phyloP scores from a whole-genome alignment of 2,797 vertebrate genomes.

The Sciurus carolinensis region DNA sequence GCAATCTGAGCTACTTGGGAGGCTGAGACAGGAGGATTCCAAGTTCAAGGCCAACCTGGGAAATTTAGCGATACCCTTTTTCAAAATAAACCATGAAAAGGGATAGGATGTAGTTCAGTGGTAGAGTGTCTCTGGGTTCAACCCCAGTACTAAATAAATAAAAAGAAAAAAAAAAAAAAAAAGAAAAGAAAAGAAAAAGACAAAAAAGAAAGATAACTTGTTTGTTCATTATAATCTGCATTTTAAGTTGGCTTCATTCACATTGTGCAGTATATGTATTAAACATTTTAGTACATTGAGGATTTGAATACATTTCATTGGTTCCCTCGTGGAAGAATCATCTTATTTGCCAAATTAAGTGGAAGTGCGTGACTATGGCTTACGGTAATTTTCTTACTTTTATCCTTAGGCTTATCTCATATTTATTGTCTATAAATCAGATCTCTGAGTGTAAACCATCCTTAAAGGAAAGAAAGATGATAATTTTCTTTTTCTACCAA shows the following conservation, averaged over 20 bases:
- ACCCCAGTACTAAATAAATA: background rate
- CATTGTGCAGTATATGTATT: background rate
- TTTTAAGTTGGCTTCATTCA: background rate
- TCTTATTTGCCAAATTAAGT: conserved; percentile 16
- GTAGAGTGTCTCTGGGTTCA: too few relatives aligned
- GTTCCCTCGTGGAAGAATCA: background rate
- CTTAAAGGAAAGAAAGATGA: conserved; percentile 7
- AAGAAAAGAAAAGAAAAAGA: background rate
- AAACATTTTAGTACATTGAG: background rate
- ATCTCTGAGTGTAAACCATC: conserved; percentile 27
- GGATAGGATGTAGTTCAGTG: too few relatives aligned
- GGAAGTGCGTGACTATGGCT: background rate
- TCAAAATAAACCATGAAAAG: too few relatives aligned
- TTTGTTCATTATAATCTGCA: background rate
- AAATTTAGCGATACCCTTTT: too few relatives aligned
- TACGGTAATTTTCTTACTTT: background rate
- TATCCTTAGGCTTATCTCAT: conserved; percentile 19
- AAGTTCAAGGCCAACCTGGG: too few relatives aligned
- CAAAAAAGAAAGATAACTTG: background rate
- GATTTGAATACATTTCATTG: background rate
- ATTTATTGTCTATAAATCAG: background rate
- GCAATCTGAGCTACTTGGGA: too few relatives aligned
- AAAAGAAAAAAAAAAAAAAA: background rate
- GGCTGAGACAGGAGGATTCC: too few relatives aligned
- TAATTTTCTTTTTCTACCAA: conserved; percentile 4